Evolutionary conservation across 1,140 invertebrate species (phyloP).

Genomic region (Polyergus mexicanus): DNA sequence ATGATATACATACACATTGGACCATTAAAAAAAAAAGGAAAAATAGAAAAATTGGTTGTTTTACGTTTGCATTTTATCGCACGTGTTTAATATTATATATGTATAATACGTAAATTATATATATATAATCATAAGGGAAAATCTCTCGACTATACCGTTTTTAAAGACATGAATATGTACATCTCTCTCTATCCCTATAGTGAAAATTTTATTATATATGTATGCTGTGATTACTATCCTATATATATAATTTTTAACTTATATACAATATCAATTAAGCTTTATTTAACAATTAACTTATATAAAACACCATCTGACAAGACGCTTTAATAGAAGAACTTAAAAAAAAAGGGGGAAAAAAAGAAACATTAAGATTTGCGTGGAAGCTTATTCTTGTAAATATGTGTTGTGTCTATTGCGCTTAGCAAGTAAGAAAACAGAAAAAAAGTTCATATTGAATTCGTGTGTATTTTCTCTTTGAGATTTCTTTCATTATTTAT

Average conservation of each 20-base stretch:
- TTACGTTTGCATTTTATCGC: slow-evolving; percentile 54
- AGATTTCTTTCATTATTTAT: slow-evolving; percentile 29
- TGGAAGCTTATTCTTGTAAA: slow-evolving; percentile 76
- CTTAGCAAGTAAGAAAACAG: slow-evolving; percentile 48
- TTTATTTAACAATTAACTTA: slow-evolving; percentile 74
- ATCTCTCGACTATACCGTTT: slow-evolving; percentile 44
- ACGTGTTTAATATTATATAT: slow-evolving; percentile 24
- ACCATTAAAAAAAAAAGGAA: slow-evolving; percentile 61
- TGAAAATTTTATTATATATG: slow-evolving; percentile 64
- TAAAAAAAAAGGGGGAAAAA: slow-evolving; percentile 32
- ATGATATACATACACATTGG: slow-evolving; percentile 62
- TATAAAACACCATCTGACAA: slow-evolving; percentile 61
- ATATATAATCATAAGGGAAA: slow-evolving; percentile 1
- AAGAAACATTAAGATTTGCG: slow-evolving; percentile 62
- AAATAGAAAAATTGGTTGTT: slow-evolving; percentile 31
- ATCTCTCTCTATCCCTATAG: slow-evolving; percentile 73
- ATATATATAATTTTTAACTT: slow-evolving; percentile 72
- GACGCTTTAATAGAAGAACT: slow-evolving; percentile 47
- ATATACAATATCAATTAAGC: slow-evolving; percentile 70
- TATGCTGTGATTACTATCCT: slow-evolving; percentile 77
- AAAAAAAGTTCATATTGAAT: slow-evolving; percentile 57
- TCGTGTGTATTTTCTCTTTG: slow-evolving; percentile 24
- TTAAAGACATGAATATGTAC: slow-evolving; percentile 65
- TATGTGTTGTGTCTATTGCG: slow-evolving; percentile 67
- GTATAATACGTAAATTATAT: slow-evolving; percentile 38